These are phyloP conservation scores for Drosophila willistoni DNA, from an alignment of 1,140 invertebrate genomes.

Conservation along the genomic window DNA sequence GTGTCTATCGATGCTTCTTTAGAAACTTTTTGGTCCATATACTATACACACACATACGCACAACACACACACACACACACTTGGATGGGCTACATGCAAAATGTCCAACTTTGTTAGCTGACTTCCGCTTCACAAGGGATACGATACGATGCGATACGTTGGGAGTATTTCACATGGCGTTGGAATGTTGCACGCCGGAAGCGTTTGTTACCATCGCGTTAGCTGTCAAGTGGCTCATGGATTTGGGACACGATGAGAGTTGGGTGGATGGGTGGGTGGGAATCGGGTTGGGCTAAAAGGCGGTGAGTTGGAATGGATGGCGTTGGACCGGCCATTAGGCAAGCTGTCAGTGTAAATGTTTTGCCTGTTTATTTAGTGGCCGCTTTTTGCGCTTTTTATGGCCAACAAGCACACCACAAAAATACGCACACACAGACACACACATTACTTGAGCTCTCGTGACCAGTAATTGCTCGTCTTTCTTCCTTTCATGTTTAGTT, in stretches of 20 bases:
- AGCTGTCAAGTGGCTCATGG: slow-evolving; percentile 69
- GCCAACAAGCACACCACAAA: slow-evolving; percentile 14
- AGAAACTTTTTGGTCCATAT: slow-evolving; percentile 45
- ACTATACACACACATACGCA: background rate
- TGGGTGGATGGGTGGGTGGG: background rate
- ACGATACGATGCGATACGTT: slow-evolving; percentile 26
- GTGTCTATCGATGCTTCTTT: slow-evolving; percentile 37
- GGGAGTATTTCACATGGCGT: slow-evolving; percentile 1
- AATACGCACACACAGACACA: background rate
- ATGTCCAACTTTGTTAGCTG: slow-evolving; percentile 65
- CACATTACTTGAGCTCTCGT: slow-evolving; percentile 55
- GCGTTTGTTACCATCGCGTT: slow-evolving; percentile 66
- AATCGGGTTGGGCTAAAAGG: slow-evolving; percentile 20
- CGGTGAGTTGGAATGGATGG: slow-evolving; percentile 5
- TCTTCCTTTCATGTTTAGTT: slow-evolving; percentile 47
- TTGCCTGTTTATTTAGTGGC: slow-evolving; percentile 71
- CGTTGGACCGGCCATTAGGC: slow-evolving; percentile 48
- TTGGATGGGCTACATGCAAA: slow-evolving; percentile 38
- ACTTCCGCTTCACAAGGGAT: slow-evolving; percentile 48
- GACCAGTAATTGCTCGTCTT: slow-evolving; percentile 72
- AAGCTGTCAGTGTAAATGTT: slow-evolving; percentile 55
- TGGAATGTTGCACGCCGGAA: slow-evolving; percentile 58
- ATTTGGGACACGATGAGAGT: slow-evolving; percentile 54
- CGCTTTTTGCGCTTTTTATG: slow-evolving; percentile 65
- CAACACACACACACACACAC: background rate